These are phyloP conservation scores for Palythoa caribaeorum DNA, from an alignment of 92 coral and sea anemone genomes.

Conservation along the genomic window DNA sequence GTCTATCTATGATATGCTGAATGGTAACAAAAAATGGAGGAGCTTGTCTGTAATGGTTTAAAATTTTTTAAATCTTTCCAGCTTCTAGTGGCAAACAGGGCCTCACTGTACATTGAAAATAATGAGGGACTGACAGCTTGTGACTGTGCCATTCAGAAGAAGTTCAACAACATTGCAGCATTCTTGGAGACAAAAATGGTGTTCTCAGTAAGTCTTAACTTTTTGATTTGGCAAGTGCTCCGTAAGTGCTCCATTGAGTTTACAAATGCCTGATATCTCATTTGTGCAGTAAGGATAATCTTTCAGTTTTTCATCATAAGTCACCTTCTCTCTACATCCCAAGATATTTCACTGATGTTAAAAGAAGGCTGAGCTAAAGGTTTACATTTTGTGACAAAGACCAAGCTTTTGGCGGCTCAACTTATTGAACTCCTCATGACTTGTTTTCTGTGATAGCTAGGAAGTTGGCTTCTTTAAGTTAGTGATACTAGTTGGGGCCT, in stretches of 20 bases:
- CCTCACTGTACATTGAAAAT: slow-evolving; percentile 94
- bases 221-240: neutral
- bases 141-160: slow-evolving; percentile 92
- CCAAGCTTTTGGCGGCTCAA: neutral
- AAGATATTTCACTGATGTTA: too few species aligned
- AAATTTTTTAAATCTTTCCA: slow-evolving; percentile 12
- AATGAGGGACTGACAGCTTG: slow-evolving; percentile 90
- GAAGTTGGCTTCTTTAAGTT: neutral
- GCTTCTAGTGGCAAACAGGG: slow-evolving; percentile 88
- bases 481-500: neutral
- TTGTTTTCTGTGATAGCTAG: neutral
- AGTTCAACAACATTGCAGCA: slow-evolving; percentile 89
- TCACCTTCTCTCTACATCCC: too few species aligned
- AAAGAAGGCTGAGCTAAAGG: too few species aligned
- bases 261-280: too few species aligned
- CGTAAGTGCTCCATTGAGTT: neutral
- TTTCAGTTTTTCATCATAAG: too few species aligned
- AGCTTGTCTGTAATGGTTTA: too few species aligned
- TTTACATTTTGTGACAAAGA: too few species aligned
- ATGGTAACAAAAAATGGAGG: too few species aligned
- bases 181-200: slow-evolving; percentile 98
- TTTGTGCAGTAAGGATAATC: too few species aligned
- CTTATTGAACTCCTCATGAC: neutral
- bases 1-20: too few species aligned
- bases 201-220: slow-evolving; percentile 86